Percentiles rank a stretch among this genome's conserved stretches.
Evolutionary conservation across 2,113 vertebrate genomes (phyloP).

Genomic region (Limanda limanda): DNA sequence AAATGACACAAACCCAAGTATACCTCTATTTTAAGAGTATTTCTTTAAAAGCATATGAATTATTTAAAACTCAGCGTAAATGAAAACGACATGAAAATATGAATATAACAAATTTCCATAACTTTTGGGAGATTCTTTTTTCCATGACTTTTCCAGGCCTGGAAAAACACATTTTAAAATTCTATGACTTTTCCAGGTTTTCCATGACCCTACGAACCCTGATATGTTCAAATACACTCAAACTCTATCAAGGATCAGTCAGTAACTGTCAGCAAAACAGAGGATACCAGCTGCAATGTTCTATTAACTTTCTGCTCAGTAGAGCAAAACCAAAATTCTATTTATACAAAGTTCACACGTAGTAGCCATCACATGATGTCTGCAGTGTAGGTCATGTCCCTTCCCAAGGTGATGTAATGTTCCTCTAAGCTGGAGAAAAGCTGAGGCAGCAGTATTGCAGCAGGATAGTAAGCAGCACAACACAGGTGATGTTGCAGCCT

Average conservation of each 20-base stretch:
- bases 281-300: neutral
- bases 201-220: no score
- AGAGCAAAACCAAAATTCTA: neutral
- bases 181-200: no score
- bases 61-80: no score
- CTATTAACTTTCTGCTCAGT: neutral
- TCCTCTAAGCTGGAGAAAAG: neutral
- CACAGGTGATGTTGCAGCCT: conserved; percentile 6
- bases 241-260: neutral
- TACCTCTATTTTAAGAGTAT: no score
- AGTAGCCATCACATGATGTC: neutral
- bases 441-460: conserved; percentile 12
- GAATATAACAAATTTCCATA: no score
- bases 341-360: neutral
- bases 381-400: neutral
- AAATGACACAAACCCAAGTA: no score
- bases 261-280: neutral
- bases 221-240: neutral
- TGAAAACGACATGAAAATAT: no score
- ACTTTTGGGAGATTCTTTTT: no score
- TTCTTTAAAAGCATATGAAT: no score
- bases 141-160: no score
- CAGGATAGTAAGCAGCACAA: neutral
- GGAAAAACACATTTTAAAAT: no score
- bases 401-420: conserved; percentile 12